phyloP scores from a whole-genome alignment of 2,888 invertebrate species.

The Diogma glabrata region DNA sequence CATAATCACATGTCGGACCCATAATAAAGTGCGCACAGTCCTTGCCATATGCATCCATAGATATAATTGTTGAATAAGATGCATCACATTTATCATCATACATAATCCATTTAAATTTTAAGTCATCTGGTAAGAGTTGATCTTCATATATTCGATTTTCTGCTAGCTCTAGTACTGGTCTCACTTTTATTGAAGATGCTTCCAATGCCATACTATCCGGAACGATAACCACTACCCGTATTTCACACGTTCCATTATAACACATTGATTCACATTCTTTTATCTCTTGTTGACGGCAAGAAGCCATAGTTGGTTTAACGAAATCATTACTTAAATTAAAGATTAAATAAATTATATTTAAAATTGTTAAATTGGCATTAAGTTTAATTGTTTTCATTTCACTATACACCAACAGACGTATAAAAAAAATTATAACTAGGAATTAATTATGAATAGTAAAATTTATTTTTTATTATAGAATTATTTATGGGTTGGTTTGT shows the following conservation, averaged over 20 bases:
- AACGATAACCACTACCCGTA: conserved; percentile 53
- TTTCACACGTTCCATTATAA: conserved; percentile 38
- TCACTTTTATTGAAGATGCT: conserved; percentile 43
- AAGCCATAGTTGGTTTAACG: too few species aligned
- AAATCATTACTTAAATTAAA: too few species aligned
- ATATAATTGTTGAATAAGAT: conserved; percentile 56
- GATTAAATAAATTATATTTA: too few species aligned
- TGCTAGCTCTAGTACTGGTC: conserved; percentile 51
- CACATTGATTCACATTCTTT: conserved; percentile 20
- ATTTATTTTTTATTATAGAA: too few species aligned
- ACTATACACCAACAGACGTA: too few species aligned
- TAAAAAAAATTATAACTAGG: too few species aligned
- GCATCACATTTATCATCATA: conserved; percentile 65
- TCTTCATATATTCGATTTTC: conserved; percentile 40
- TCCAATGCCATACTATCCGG: conserved; percentile 45
- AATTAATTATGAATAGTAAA: too few species aligned
- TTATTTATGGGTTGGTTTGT: too few species aligned
- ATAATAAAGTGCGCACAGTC: conserved; percentile 67
- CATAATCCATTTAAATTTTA: conserved; percentile 47
- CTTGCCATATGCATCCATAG: conserved; percentile 57
- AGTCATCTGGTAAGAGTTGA: conserved; percentile 44
- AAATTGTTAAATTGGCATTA: too few species aligned
- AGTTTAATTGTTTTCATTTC: too few species aligned
- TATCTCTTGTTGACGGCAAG: conserved; percentile 18
- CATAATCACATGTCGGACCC: conserved; percentile 72